These are phyloP conservation scores for Drosophila kanekoi DNA, from an alignment of 2,888 invertebrate species.

Conservation along the genomic window DNA sequence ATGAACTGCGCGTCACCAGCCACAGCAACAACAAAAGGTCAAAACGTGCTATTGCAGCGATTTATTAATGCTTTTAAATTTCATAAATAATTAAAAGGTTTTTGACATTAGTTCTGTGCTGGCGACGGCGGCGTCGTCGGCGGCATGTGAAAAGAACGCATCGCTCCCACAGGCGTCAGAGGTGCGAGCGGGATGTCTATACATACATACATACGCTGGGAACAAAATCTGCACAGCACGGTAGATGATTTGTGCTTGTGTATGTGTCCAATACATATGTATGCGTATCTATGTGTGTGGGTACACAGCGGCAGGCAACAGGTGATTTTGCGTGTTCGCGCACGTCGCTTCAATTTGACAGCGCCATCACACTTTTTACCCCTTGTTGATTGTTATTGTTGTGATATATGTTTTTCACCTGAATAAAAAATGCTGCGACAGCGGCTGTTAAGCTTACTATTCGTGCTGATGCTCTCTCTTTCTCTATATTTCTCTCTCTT, in stretches of 20 bases:
- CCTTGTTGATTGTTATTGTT: slow-evolving; percentile 54
- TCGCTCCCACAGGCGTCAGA: slow-evolving; percentile 6
- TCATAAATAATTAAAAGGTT: slow-evolving; percentile 67
- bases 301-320: slow-evolving; percentile 47
- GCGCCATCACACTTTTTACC: slow-evolving; percentile 52
- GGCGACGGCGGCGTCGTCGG: slow-evolving; percentile 11
- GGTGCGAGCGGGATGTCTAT: slow-evolving; percentile 58
- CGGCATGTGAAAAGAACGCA: slow-evolving; percentile 32
- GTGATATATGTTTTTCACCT: slow-evolving; percentile 63
- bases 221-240: slow-evolving; percentile 54
- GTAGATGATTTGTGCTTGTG: slow-evolving; percentile 32
- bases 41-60: slow-evolving; percentile 66
- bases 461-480: background rate
- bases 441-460: slow-evolving; percentile 24
- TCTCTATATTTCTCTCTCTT: slow-evolving; percentile 13
- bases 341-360: slow-evolving; percentile 41
- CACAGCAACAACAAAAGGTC: slow-evolving; percentile 54
- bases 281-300: slow-evolving; percentile 8
- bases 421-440: slow-evolving; percentile 38
- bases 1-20: slow-evolving; percentile 56
- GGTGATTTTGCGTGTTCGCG: slow-evolving; percentile 66
- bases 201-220: slow-evolving; percentile 19
- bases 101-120: slow-evolving; percentile 68
- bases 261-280: slow-evolving; percentile 30
- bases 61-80: slow-evolving; percentile 48